These are phyloP conservation scores for Hofmannophila pseudospretella DNA, from an alignment of 2,888 invertebrate genomes.

Conservation along the genomic window DNA sequence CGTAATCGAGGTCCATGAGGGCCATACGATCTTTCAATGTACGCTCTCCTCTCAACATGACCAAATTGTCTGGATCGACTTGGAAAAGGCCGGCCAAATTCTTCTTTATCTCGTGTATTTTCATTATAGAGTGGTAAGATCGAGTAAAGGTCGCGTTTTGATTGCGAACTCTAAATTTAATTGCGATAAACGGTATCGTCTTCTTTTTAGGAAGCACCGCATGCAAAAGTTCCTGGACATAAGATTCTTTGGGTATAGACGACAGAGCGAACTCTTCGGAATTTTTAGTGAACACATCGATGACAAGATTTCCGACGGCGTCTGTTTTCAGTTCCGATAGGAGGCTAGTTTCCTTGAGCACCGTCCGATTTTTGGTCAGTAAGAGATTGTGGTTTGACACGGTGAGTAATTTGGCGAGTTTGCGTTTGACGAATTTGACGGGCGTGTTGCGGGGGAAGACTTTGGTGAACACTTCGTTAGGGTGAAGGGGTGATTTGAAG, in stretches of 20 bases:
- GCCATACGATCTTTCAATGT: conserved; percentile 61
- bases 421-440: conserved; percentile 60
- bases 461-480: conserved; percentile 58
- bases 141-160: conserved; percentile 68
- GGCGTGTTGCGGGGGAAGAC: conserved; percentile 65
- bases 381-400: conserved; percentile 56
- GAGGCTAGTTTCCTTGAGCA: conserved; percentile 56
- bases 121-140: conserved; percentile 71
- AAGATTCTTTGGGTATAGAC: conserved; percentile 60
- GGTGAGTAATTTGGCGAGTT: conserved; percentile 59
- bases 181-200: conserved; percentile 62
- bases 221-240: conserved; percentile 59
- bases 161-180: conserved; percentile 61
- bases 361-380: conserved; percentile 58
- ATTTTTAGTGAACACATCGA: conserved; percentile 68
- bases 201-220: conserved; percentile 59
- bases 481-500: conserved; percentile 58
- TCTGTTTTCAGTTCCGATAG: conserved; percentile 60
- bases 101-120: conserved; percentile 78
- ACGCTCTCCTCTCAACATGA: conserved; percentile 63
- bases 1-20: conserved; percentile 62
- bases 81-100: conserved; percentile 79
- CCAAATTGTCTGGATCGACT: conserved; percentile 66
- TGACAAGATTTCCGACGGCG: conserved; percentile 48
- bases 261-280: conserved; percentile 57